Percentiles rank a stretch among this genome's conserved stretches.
Evolutionary conservation across 2,888 invertebrate species (phyloP).

Genomic region (Dynastes maya): DNA sequence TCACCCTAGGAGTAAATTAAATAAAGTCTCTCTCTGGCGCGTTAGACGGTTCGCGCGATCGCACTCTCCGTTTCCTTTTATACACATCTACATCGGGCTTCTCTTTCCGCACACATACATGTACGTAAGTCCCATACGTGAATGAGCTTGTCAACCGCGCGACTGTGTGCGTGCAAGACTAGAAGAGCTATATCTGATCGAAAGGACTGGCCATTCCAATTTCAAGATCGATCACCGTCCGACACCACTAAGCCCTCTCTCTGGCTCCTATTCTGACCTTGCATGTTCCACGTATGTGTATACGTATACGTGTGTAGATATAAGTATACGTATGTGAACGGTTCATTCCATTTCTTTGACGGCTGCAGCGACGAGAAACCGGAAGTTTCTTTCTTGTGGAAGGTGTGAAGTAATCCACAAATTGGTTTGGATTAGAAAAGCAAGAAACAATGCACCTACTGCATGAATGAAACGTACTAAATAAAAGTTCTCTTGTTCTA

Average conservation of each 20-base stretch:
- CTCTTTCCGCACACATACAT: background rate
- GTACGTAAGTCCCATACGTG: slow-evolving; percentile 48
- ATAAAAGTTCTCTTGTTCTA: too few species aligned
- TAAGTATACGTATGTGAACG: background rate
- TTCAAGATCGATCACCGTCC: slow-evolving; percentile 65
- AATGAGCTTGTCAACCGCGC: slow-evolving; percentile 14
- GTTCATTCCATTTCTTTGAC: slow-evolving; percentile 9
- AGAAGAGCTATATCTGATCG: slow-evolving; percentile 62
- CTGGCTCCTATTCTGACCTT: slow-evolving; percentile 5
- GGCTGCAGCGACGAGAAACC: background rate
- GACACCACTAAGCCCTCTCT: slow-evolving; percentile 11
- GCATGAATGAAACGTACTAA: too few species aligned
- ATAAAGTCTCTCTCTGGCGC: slow-evolving; percentile 64
- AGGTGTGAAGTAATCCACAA: background rate
- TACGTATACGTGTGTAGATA: too few species aligned
- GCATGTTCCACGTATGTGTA: too few species aligned
- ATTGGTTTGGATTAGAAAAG: too few species aligned
- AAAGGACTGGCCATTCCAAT: slow-evolving; percentile 64
- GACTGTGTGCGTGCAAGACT: slow-evolving; percentile 8
- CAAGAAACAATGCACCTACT: too few species aligned
- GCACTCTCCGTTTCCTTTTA: background rate
- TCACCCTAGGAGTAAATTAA: slow-evolving; percentile 68
- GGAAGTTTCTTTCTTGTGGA: background rate
- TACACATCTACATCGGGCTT: background rate
- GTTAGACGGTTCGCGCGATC: background rate